These are phyloP conservation scores for Pseudococcus viburni DNA, from an alignment of 2,888 invertebrate species.

Conservation along the genomic window DNA sequence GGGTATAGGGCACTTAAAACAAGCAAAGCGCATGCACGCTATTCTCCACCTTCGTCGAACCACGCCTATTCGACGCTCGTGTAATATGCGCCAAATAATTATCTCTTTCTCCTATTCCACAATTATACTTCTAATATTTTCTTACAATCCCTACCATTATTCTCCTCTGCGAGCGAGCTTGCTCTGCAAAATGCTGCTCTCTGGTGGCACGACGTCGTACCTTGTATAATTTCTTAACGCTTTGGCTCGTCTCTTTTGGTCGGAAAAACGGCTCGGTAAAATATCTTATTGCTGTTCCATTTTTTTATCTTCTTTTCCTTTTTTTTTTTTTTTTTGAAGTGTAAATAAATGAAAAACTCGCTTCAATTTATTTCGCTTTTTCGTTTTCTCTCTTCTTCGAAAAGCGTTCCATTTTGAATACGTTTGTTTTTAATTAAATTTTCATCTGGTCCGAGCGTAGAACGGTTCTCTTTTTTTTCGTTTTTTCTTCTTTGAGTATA, in stretches of 20 bases:
- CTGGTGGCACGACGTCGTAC: slow-evolving; percentile 15
- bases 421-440: slow-evolving; percentile 50
- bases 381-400: slow-evolving; percentile 44
- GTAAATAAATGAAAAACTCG: slow-evolving; percentile 57
- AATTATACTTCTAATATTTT: slow-evolving; percentile 66
- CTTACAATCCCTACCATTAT: slow-evolving; percentile 39
- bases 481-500: background rate
- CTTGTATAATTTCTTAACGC: background rate
- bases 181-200: slow-evolving; percentile 42
- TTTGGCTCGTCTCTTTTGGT: slow-evolving; percentile 15
- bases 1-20: slow-evolving; percentile 36
- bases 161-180: background rate
- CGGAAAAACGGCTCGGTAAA: slow-evolving; percentile 52
- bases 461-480: background rate
- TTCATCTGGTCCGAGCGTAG: slow-evolving; percentile 48
- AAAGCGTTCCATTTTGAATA: slow-evolving; percentile 57
- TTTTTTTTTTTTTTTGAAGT: slow-evolving; percentile 51
- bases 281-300: slow-evolving; percentile 60
- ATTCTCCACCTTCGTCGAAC: slow-evolving; percentile 60
- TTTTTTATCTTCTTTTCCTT: slow-evolving; percentile 31
- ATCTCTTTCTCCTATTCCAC: slow-evolving; percentile 65
- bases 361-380: slow-evolving; percentile 51
- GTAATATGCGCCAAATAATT: slow-evolving; percentile 65
- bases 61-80: slow-evolving; percentile 61
- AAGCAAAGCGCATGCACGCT: slow-evolving; percentile 60